Evolutionary conservation across 2,888 invertebrate genomes (phyloP).

Genomic region (Ferrisia virgata): DNA sequence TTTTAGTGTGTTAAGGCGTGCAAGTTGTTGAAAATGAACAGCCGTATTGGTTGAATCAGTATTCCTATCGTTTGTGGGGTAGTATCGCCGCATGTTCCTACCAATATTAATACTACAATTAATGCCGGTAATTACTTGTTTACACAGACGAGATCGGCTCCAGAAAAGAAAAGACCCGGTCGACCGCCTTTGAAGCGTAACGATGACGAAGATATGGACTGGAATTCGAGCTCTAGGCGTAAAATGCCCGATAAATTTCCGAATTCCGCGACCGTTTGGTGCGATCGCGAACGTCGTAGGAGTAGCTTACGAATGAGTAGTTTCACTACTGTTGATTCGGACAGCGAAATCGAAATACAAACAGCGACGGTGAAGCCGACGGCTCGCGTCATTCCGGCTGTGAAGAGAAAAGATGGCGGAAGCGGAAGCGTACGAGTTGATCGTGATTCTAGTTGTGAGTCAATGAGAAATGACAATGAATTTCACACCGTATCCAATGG

Average conservation of each 20-base stretch:
- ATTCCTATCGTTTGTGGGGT: neutral
- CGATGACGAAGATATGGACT: conserved; percentile 4
- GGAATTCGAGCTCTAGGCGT: conserved; percentile 26
- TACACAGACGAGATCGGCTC: conserved; percentile 12
- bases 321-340: conserved; percentile 20
- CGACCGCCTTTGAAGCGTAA: conserved; percentile 34
- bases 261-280: neutral
- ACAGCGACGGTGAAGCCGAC: conserved; percentile 5
- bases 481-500: conserved; percentile 37
- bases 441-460: conserved; percentile 43
- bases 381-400: conserved; percentile 22
- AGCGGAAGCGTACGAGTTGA: neutral
- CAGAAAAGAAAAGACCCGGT: conserved; percentile 35
- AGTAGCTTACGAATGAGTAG: conserved; percentile 15
- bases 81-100: too few relatives aligned
- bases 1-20: too few relatives aligned
- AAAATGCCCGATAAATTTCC: neutral
- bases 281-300: conserved; percentile 1
- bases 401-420: conserved; percentile 8
- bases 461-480: conserved; percentile 43
- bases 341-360: neutral
- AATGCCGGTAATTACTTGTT: neutral
- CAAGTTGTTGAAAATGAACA: too few relatives aligned
- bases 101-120: too few relatives aligned
- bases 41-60: too few relatives aligned